A percentile compares a stretch with the other conserved stretches of the same genome.
Evolutionary conservation across 2,113 vertebrate species (phyloP).

Genomic region (Nettapus auritus): DNA sequence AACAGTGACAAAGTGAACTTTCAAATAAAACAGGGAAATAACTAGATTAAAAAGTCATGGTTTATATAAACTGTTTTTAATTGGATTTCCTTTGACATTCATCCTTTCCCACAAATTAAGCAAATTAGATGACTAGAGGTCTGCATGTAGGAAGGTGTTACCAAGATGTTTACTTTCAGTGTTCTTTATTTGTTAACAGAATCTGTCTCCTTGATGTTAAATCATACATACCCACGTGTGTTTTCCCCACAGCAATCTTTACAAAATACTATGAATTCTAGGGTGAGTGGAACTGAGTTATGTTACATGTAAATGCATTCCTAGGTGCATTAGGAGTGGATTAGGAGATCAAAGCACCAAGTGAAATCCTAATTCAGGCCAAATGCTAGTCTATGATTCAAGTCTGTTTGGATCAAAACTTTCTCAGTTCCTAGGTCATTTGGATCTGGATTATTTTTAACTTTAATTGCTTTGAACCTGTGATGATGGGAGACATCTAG

Average conservation of each 20-base stretch:
- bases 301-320: no score
- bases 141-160: not conserved
- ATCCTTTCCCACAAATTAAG: not conserved
- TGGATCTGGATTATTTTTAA: not conserved
- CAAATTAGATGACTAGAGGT: not conserved
- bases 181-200: not conserved
- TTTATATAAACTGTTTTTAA: not conserved
- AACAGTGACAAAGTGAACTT: not conserved
- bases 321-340: not conserved
- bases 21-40: not conserved
- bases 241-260: not conserved
- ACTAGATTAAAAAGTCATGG: not conserved
- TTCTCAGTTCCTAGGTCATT: not conserved
- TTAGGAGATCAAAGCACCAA: not conserved
- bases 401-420: not conserved
- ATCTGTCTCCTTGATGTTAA: not conserved
- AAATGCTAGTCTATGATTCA: not conserved
- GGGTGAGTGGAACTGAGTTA: not conserved
- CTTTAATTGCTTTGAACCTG: not conserved
- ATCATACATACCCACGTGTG: not conserved
- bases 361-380: not conserved
- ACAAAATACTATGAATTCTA: not conserved
- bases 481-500: not conserved
- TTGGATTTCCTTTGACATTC: not conserved
- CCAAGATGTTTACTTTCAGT: not conserved